Conservation (phyloP, 1,140 invertebrate species). For the Potamilus streckersoni region DNA sequence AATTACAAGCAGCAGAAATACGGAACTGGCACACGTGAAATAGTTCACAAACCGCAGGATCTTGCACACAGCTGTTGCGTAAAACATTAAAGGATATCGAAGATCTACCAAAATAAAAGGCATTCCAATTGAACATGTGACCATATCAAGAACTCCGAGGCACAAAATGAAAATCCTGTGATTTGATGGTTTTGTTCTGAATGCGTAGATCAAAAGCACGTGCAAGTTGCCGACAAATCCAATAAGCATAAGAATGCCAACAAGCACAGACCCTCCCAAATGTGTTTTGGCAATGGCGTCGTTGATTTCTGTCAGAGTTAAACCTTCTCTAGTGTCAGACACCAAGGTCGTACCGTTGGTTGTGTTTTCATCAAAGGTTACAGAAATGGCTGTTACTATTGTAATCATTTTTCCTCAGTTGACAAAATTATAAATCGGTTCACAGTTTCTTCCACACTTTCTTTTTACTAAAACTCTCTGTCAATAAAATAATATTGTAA, state of each 20-base stretch:
- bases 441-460: no score
- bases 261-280: slow-evolving; percentile 14
- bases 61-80: slow-evolving; percentile 48
- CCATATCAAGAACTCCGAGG: slow-evolving; percentile 49
- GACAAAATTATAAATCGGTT: no score
- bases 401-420: no score
- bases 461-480: no score
- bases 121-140: slow-evolving; percentile 56
- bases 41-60: slow-evolving; percentile 49
- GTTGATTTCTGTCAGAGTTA: slow-evolving; percentile 23
- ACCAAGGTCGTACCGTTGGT: no score
- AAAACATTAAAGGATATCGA: slow-evolving; percentile 44
- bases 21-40: slow-evolving; percentile 45
- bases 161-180: slow-evolving; percentile 52
- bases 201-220: slow-evolving; percentile 53
- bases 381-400: no score
- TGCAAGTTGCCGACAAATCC: slow-evolving; percentile 50
- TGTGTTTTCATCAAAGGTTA: no score
- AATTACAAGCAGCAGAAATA: slow-evolving; percentile 47
- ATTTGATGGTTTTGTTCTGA: slow-evolving; percentile 45
- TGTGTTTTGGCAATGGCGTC: slow-evolving; percentile 8
- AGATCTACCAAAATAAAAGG: slow-evolving; percentile 51
- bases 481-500: no score
- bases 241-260: slow-evolving; percentile 39
- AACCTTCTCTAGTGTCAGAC: no score